Conservation (phyloP, 2,888 invertebrate genomes). For the Geotrupes spiniger region DNA sequence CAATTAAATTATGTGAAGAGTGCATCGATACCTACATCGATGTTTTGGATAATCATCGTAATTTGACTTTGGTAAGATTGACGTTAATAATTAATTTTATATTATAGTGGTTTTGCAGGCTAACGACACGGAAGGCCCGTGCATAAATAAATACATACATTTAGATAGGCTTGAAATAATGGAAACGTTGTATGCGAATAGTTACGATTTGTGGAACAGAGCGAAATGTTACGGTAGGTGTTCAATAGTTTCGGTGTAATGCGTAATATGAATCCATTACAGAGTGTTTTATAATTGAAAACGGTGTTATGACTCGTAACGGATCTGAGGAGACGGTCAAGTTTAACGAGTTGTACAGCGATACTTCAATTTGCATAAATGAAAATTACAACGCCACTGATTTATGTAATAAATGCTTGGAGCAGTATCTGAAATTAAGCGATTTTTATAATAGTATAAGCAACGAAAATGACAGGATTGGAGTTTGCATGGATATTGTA, state of each 20-base stretch:
- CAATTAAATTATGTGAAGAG: slow-evolving; percentile 60
- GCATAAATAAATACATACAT: slow-evolving; percentile 59
- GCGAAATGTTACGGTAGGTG: slow-evolving; percentile 62
- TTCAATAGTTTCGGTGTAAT: background rate
- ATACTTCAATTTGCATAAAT: slow-evolving; percentile 51
- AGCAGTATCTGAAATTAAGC: slow-evolving; percentile 55
- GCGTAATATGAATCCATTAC: slow-evolving; percentile 26
- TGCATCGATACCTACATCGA: slow-evolving; percentile 57
- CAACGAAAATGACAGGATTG: slow-evolving; percentile 57
- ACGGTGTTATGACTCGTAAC: slow-evolving; percentile 45
- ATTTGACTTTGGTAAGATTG: slow-evolving; percentile 49
- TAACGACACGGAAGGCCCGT: slow-evolving; percentile 54
- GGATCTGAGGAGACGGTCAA: slow-evolving; percentile 53
- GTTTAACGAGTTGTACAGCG: slow-evolving; percentile 53
- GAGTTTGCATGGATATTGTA: slow-evolving; percentile 66
- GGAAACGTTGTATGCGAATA: slow-evolving; percentile 56
- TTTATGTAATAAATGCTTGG: slow-evolving; percentile 57
- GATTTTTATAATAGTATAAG: slow-evolving; percentile 58
- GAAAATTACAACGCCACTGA: slow-evolving; percentile 43
- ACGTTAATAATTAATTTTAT: background rate
- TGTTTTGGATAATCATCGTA: slow-evolving; percentile 54
- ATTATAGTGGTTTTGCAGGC: slow-evolving; percentile 29
- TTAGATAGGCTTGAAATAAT: slow-evolving; percentile 63
- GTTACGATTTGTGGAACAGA: slow-evolving; percentile 58
- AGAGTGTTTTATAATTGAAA: slow-evolving; percentile 59